Conservation (phyloP, 2,888 invertebrate species). For the Graphium colonna region DNA sequence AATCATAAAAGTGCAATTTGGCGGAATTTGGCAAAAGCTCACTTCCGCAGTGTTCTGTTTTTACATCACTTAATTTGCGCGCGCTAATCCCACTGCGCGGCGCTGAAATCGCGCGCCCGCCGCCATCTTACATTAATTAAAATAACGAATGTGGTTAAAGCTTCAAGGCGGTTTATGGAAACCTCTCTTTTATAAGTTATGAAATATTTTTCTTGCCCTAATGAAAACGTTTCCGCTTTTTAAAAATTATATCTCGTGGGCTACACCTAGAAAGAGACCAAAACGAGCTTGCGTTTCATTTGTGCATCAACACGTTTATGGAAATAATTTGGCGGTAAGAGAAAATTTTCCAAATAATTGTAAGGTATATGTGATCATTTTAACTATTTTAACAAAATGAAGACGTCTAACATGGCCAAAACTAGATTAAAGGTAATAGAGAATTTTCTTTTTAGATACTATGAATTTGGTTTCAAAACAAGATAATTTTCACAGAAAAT, state of each 20-base stretch:
- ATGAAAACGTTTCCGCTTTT: slow-evolving; percentile 6
- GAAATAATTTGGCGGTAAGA: too few species aligned
- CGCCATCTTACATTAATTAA: slow-evolving; percentile 22
- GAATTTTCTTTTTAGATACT: too few species aligned
- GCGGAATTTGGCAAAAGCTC: neutral
- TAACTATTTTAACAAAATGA: too few species aligned
- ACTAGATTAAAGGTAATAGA: too few species aligned
- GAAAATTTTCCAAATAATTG: too few species aligned
- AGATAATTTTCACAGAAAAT: too few species aligned
- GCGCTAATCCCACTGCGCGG: slow-evolving; percentile 12
- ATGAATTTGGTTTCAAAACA: too few species aligned
- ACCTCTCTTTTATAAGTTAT: slow-evolving; percentile 11
- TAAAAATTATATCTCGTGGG: slow-evolving; percentile 2
- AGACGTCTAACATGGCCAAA: too few species aligned
- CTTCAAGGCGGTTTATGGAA: slow-evolving; percentile 11
- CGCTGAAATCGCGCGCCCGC: slow-evolving; percentile 1
- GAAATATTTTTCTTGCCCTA: slow-evolving; percentile 11
- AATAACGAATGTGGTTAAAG: slow-evolving; percentile 20
- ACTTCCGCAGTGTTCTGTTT: slow-evolving; percentile 13
- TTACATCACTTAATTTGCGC: slow-evolving; percentile 10
- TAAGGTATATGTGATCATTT: too few species aligned
- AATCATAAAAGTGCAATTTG: neutral
- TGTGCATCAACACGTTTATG: neutral
- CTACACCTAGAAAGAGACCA: neutral
- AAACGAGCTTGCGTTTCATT: neutral